Percentiles rank a stretch among this genome's conserved stretches.
Conservation (phyloP, 2,888 invertebrate genomes). For the Cerastoderma edule region DNA sequence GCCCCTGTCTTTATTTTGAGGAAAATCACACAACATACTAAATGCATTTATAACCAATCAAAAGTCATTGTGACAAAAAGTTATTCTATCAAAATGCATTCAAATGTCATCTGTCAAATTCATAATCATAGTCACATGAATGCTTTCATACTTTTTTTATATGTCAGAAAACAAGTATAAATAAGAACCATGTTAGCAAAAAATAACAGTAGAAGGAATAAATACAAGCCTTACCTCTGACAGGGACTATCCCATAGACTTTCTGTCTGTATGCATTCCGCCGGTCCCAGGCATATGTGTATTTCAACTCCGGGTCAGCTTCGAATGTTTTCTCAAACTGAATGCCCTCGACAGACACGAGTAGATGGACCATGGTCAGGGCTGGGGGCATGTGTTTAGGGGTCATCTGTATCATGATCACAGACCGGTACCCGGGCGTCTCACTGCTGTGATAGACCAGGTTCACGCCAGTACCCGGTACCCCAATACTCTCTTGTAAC, state of each 20-base stretch:
- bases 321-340: conserved; percentile 96
- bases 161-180: too few relatives aligned
- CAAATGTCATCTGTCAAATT: too few relatives aligned
- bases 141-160: too few relatives aligned
- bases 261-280: conserved; percentile 98
- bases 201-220: too few relatives aligned
- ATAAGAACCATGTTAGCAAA: too few relatives aligned
- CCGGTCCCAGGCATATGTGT: conserved; percentile 99
- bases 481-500: conserved; percentile 96
- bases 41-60: too few relatives aligned
- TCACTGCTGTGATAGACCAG: conserved; percentile 98
- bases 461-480: conserved; percentile 96
- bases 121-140: too few relatives aligned
- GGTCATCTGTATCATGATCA: conserved; percentile 88
- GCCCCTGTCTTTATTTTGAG: too few relatives aligned
- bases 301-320: conserved; percentile 96
- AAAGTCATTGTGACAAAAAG: too few relatives aligned
- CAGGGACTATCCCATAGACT: conserved; percentile 98
- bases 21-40: too few relatives aligned
- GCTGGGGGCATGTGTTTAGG: conserved; percentile 77
- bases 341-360: conserved; percentile 95
- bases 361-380: conserved; percentile 90
- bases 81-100: too few relatives aligned
- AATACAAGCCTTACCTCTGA: conserved; percentile 89
- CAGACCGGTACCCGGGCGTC: conserved; percentile 96